Conservation (phyloP, 2,113 vertebrate species). For the Halcyon senegalensis region DNA sequence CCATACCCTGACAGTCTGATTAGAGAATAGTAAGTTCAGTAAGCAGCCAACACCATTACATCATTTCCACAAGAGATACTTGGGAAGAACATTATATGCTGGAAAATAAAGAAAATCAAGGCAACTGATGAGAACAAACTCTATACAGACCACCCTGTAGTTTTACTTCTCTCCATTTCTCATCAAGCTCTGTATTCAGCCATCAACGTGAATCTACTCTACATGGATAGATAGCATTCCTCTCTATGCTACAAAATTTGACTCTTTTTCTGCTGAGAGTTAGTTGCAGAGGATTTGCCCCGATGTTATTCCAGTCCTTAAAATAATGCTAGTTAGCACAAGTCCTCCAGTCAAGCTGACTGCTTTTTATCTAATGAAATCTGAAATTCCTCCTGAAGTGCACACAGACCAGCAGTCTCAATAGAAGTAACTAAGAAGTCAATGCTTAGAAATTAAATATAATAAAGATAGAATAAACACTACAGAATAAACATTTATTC, state of each 20-base stretch:
- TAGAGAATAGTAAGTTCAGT: background rate
- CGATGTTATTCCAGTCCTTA: background rate
- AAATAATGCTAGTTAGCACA: background rate
- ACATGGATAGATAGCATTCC: background rate
- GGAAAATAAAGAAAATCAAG: background rate
- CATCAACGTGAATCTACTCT: background rate
- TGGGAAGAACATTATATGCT: background rate
- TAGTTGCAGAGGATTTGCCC: background rate
- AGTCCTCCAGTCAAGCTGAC: background rate
- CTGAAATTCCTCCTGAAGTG: background rate
- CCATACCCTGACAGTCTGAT: background rate
- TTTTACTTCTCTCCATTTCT: background rate
- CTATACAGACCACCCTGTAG: background rate
- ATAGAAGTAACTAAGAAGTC: background rate
- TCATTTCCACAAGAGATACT: background rate
- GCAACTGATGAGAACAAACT: background rate
- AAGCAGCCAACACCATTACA: background rate
- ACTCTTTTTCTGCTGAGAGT: background rate
- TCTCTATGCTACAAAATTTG: background rate
- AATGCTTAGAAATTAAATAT: background rate
- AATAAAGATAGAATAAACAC: background rate
- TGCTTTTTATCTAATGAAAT: background rate
- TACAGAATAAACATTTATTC: background rate
- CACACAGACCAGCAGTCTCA: background rate
- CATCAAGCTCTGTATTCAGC: background rate